A percentile compares a stretch with the other conserved stretches of the same genome.
Evolutionary conservation across 2,888 invertebrate species (phyloP).

Genomic region (Uloborus plumipes): DNA sequence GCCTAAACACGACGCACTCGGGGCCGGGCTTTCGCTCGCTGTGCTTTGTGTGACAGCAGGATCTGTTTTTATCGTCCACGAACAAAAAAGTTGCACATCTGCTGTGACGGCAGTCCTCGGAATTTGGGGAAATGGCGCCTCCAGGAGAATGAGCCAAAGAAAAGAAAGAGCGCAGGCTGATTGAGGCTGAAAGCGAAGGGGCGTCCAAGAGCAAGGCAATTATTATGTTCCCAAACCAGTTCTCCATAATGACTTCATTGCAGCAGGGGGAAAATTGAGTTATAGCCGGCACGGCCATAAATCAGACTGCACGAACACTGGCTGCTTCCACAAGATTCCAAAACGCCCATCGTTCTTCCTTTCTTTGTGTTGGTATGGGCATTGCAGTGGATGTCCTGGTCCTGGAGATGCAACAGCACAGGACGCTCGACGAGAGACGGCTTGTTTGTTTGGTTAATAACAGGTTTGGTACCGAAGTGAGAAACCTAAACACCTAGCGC

Average conservation of each 20-base stretch:
- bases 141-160: conserved; percentile 17
- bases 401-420: too few species aligned
- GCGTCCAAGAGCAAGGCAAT: conserved; percentile 52
- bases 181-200: conserved; percentile 47
- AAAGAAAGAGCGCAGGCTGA: conserved; percentile 15
- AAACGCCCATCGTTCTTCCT: conserved; percentile 40
- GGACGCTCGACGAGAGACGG: too few species aligned
- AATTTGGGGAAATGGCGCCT: conserved; percentile 25
- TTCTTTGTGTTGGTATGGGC: conserved; percentile 15
- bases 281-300: conserved; percentile 58
- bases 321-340: conserved; percentile 10
- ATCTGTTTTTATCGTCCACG: too few species aligned
- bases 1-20: too few species aligned
- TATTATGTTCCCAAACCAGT: conserved; percentile 63
- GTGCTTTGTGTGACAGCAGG: too few species aligned
- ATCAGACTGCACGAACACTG: conserved; percentile 43
- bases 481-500: too few species aligned
- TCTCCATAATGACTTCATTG: conserved; percentile 64
- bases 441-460: too few species aligned
- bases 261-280: conserved; percentile 56
- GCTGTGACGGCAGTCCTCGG: too few species aligned
- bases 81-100: too few species aligned
- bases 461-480: too few species aligned
- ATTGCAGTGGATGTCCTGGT: too few species aligned
- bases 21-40: too few species aligned